phyloP scores from a whole-genome alignment of 2,113 vertebrate species.

The Gallinago paraguaiae region DNA sequence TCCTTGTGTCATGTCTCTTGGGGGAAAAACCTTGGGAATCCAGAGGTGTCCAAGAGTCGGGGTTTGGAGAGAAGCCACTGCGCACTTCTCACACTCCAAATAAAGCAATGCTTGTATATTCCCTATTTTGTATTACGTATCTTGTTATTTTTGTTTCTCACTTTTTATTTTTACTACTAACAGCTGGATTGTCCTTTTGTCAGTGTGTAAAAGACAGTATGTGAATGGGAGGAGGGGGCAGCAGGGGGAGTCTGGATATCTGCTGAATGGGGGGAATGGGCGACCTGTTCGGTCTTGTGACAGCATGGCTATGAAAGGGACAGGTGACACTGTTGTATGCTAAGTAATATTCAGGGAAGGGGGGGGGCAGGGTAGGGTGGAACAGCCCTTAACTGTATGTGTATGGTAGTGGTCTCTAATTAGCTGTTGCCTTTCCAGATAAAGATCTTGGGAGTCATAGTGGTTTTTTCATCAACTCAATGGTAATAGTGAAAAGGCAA shows the following conservation, averaged over 20 bases:
- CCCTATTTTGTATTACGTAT: not conserved
- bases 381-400: not conserved
- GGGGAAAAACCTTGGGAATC: not conserved
- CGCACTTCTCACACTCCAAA: not conserved
- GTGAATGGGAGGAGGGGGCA: not conserved
- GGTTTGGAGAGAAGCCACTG: not conserved
- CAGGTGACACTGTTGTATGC: not conserved
- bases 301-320: not conserved
- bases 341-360: not conserved
- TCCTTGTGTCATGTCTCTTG: not conserved
- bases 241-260: not conserved
- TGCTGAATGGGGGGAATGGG: not conserved
- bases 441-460: not conserved
- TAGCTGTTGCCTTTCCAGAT: not conserved
- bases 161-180: not conserved
- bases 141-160: not conserved
- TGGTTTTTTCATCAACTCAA: not conserved
- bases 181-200: not conserved
- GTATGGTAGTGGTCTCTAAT: not conserved
- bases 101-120: not conserved
- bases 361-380: not conserved
- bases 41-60: not conserved
- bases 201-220: not conserved
- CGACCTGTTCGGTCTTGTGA: not conserved
- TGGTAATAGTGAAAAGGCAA: conserved; percentile 17